These are phyloP conservation scores for Meloidogyne exigua DNA, from an alignment of 1,140 invertebrate species.

Conservation along the genomic window DNA sequence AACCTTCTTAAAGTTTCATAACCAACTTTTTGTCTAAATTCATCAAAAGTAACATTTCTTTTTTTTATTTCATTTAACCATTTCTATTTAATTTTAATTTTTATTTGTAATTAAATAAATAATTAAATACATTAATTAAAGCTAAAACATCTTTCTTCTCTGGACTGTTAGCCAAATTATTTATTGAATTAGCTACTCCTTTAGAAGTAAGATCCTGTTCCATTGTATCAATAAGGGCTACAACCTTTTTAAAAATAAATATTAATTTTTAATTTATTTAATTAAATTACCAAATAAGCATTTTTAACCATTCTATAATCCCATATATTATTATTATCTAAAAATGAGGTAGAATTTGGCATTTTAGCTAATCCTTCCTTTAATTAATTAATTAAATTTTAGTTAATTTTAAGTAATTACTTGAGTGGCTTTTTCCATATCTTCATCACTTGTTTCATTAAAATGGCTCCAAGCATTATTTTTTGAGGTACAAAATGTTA, in stretches of 20 bases:
- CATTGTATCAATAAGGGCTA: constrained; percentile 39
- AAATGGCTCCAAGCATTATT: constrained; percentile 47
- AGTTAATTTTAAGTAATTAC: neutral
- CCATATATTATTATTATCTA: constrained; percentile 25
- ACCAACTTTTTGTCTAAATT: constrained; percentile 54
- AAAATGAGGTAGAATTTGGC: constrained; percentile 1
- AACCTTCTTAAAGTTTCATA: constrained; percentile 43
- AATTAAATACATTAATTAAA: constrained; percentile 25
- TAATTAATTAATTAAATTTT: constrained; percentile 3
- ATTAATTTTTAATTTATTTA: neutral
- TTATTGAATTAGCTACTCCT: constrained; percentile 29
- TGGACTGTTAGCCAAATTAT: constrained; percentile 27
- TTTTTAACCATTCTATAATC: constrained; percentile 38
- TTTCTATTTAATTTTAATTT: constrained; percentile 33
- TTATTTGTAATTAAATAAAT: constrained; percentile 10
- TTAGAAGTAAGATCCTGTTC: constrained; percentile 39
- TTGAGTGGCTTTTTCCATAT: constrained; percentile 4
- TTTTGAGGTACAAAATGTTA: constrained; percentile 45
- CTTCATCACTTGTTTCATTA: constrained; percentile 28
- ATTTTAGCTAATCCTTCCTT: neutral
- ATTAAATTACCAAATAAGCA: constrained; percentile 36
- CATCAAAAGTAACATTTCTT: constrained; percentile 51
- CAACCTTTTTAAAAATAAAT: constrained; percentile 9
- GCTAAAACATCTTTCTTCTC: constrained; percentile 24
- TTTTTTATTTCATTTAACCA: constrained; percentile 50